Evolutionary conservation across 2,113 vertebrate genomes (phyloP).

Genomic region (Calypte anna): DNA sequence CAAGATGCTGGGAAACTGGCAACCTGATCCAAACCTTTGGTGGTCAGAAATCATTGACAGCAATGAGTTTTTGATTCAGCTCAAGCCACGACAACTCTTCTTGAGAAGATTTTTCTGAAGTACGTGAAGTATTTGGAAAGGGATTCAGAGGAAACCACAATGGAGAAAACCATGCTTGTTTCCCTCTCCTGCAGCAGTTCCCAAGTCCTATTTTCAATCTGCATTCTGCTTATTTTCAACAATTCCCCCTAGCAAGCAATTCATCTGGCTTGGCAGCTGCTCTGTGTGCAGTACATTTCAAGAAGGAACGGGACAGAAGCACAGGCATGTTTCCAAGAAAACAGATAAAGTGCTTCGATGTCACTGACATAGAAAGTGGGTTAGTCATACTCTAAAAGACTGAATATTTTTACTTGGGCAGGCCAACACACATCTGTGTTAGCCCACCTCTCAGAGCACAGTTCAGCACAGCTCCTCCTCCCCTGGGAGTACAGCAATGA

Average conservation of each 20-base stretch:
- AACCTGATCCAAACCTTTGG: background rate
- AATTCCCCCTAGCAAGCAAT: background rate
- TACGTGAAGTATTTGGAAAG: background rate
- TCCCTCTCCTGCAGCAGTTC: constrained; percentile 1
- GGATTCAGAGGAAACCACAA: background rate
- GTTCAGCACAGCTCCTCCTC: background rate
- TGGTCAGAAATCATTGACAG: background rate
- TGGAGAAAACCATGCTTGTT: background rate
- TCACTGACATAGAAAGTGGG: constrained; percentile 31
- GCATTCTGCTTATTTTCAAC: constrained; percentile 36
- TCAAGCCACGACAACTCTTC: background rate
- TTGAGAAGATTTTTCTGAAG: background rate
- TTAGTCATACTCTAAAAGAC: background rate
- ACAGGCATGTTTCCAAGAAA: constrained; percentile 59
- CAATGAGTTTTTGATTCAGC: background rate
- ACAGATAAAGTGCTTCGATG: constrained; percentile 48
- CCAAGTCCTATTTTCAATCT: background rate
- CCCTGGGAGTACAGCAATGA: background rate
- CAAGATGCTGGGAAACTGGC: background rate
- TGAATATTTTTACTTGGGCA: background rate
- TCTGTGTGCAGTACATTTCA: background rate
- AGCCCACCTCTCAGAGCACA: background rate
- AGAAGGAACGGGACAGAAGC: constrained; percentile 44
- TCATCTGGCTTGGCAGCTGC: constrained; percentile 44
- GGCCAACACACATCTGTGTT: background rate